Evolutionary conservation across 1,140 invertebrate species (phyloP).

Genomic region (Trachelipus rathkii): DNA sequence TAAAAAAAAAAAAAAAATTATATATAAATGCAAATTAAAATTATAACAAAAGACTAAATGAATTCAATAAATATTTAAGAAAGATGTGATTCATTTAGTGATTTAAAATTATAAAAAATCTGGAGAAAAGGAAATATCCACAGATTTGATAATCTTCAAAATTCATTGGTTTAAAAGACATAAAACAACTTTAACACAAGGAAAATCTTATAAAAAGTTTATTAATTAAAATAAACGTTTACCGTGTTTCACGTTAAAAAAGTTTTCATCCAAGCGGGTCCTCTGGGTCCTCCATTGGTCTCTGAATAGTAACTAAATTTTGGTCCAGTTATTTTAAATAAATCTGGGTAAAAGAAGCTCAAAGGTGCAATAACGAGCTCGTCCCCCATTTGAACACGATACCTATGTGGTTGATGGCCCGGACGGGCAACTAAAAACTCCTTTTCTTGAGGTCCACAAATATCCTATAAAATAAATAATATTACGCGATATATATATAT

Average conservation of each 20-base stretch:
- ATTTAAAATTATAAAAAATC: background rate
- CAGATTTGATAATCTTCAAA: no score
- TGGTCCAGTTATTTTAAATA: conserved; percentile 29
- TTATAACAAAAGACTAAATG: background rate
- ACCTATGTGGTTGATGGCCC: conserved; percentile 65
- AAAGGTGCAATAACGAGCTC: conserved; percentile 88
- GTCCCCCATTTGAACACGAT: conserved; percentile 75
- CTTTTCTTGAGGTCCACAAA: conserved; percentile 76
- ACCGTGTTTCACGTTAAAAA: conserved; percentile 82
- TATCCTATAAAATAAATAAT: conserved; percentile 56
- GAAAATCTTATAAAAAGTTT: background rate
- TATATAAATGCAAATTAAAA: no score
- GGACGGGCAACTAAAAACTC: conserved; percentile 71
- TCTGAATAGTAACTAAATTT: conserved; percentile 64
- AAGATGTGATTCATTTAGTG: background rate
- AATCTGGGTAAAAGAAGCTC: conserved; percentile 71
- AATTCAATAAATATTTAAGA: background rate
- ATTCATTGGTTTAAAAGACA: no score
- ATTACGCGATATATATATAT: no score
- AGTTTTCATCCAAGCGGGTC: conserved; percentile 92
- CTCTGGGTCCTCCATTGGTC: conserved; percentile 73
- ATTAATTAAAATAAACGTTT: conserved; percentile 48
- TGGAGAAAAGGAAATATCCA: background rate
- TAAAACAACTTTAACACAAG: no score
- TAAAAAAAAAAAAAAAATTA: conserved; percentile 46